Conservation (phyloP, 2,888 invertebrate species). For the Luffia ferchaultella region DNA sequence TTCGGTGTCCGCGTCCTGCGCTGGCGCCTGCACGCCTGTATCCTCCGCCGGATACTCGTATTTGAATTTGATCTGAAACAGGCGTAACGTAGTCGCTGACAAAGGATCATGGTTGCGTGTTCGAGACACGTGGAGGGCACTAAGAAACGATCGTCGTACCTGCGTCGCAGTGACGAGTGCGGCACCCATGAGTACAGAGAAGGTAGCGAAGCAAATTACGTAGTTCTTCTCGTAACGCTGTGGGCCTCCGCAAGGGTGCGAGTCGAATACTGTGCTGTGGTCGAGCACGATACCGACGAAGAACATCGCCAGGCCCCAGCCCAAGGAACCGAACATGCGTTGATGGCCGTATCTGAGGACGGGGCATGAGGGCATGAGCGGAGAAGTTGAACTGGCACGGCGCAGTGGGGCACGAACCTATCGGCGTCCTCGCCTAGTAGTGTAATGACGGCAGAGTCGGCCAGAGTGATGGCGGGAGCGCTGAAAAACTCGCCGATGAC, state of each 20-base stretch:
- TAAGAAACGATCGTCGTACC: slow-evolving; percentile 56
- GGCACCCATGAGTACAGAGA: slow-evolving; percentile 95
- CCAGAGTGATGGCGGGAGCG: slow-evolving; percentile 94
- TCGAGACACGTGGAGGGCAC: not conserved
- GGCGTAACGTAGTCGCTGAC: not conserved
- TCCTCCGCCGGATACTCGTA: slow-evolving; percentile 70
- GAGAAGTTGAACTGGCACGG: too few relatives aligned
- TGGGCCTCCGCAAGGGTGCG: slow-evolving; percentile 89
- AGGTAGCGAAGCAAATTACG: slow-evolving; percentile 97
- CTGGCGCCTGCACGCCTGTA: slow-evolving; percentile 72
- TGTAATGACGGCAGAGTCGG: slow-evolving; percentile 91
- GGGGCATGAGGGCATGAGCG: not conserved
- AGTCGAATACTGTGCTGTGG: slow-evolving; percentile 94
- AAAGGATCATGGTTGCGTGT: too few relatives aligned
- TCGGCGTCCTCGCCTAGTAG: slow-evolving; percentile 89
- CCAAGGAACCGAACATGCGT: slow-evolving; percentile 97
- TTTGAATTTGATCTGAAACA: slow-evolving; percentile 67
- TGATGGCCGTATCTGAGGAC: slow-evolving; percentile 85
- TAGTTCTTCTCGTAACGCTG: slow-evolving; percentile 96
- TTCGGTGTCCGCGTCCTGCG: slow-evolving; percentile 64
- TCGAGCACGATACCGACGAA: slow-evolving; percentile 96
- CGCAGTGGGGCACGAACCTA: slow-evolving; percentile 55
- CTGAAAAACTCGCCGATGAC: slow-evolving; percentile 98
- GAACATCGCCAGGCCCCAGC: slow-evolving; percentile 99
- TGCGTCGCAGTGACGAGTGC: slow-evolving; percentile 92